A percentile compares a stretch with the other conserved stretches of the same genome.
phyloP scores from a whole-genome alignment of 2,888 invertebrate species.

The Acanthoscelides obtectus region DNA sequence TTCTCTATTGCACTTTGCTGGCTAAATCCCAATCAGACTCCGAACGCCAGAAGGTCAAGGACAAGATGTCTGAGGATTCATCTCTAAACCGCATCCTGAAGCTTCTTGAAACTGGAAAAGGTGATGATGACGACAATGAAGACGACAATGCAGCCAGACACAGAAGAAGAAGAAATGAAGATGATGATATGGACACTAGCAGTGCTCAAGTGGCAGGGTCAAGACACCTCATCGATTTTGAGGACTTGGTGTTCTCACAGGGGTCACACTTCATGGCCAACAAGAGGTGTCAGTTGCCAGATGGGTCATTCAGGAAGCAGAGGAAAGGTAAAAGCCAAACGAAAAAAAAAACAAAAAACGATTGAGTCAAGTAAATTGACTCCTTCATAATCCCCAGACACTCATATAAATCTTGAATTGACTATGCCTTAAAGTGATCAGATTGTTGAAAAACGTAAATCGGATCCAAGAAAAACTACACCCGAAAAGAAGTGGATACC shows the following conservation, averaged over 20 bases:
- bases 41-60: slow-evolving; percentile 81
- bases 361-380: no score
- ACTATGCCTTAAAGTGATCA: no score
- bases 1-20: slow-evolving; percentile 92
- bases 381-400: no score
- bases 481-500: no score
- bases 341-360: no score
- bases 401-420: no score
- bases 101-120: slow-evolving; percentile 84
- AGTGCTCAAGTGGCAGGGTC: slow-evolving; percentile 66
- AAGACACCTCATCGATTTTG: slow-evolving; percentile 78
- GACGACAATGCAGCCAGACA: slow-evolving; percentile 44
- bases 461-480: no score
- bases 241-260: slow-evolving; percentile 83
- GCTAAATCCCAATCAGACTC: slow-evolving; percentile 92
- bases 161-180: slow-evolving; percentile 41
- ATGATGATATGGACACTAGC: slow-evolving; percentile 41
- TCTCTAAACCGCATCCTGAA: slow-evolving; percentile 78
- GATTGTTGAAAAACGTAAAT: no score
- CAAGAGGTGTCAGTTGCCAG: slow-evolving; percentile 94
- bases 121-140: slow-evolving; percentile 62
- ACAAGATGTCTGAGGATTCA: slow-evolving; percentile 84
- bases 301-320: slow-evolving; percentile 94
- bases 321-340: slow-evolving; percentile 63
- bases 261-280: slow-evolving; percentile 99